phyloP scores from a whole-genome alignment of 2,113 vertebrate genomes.

The Alectura lathami region DNA sequence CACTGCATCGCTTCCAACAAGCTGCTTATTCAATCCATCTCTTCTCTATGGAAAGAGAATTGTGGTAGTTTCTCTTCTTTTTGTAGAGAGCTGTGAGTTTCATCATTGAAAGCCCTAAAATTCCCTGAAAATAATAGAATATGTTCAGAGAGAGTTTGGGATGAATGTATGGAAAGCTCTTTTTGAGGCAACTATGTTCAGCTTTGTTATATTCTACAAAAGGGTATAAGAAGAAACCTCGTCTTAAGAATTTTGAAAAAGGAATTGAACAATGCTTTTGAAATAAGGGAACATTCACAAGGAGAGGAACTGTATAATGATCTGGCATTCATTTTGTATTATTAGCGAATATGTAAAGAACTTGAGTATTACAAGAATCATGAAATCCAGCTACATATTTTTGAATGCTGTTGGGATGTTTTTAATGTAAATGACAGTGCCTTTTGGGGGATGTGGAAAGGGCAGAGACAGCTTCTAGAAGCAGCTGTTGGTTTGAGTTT shows the following conservation, averaged over 20 bases:
- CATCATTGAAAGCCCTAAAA: background rate
- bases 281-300: background rate
- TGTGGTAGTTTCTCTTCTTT: background rate
- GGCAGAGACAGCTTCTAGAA: background rate
- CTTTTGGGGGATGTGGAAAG: background rate
- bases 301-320: background rate
- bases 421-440: background rate
- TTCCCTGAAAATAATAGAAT: background rate
- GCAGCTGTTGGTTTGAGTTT: slow-evolving; percentile 6
- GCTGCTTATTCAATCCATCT: background rate
- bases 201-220: background rate
- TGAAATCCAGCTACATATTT: background rate
- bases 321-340: background rate
- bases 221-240: background rate
- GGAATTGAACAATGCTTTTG: background rate
- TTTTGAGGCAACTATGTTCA: background rate
- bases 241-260: background rate
- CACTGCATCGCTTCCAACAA: background rate
- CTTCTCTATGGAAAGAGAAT: background rate
- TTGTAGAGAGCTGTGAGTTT: background rate
- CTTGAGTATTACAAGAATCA: background rate
- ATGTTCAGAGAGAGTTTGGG: background rate
- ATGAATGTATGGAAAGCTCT: background rate
- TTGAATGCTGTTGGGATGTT: background rate
- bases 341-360: background rate